Evolutionary conservation across 2,113 vertebrate genomes (phyloP).

Genomic region (Carlito syrichta): DNA sequence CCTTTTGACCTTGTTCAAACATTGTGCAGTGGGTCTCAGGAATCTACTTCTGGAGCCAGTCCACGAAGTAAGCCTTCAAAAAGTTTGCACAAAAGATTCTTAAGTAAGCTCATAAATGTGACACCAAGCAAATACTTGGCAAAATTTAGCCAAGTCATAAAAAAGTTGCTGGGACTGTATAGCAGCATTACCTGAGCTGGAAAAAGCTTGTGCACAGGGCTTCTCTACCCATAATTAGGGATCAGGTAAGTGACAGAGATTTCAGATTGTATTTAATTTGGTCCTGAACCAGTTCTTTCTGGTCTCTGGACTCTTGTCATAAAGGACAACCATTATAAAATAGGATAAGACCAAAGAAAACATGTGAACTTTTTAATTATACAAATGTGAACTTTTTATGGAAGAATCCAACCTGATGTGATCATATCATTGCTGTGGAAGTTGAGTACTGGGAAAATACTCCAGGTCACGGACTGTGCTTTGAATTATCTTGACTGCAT

Average conservation of each 20-base stretch:
- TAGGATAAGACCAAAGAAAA: constrained; percentile 65
- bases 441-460: not conserved
- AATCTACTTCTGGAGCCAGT: constrained; percentile 69
- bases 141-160: constrained; percentile 73
- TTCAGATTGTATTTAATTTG: constrained; percentile 74
- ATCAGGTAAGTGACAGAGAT: constrained; percentile 68
- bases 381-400: constrained; percentile 60
- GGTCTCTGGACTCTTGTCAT: constrained; percentile 62
- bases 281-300: constrained; percentile 60
- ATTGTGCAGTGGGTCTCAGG: constrained; percentile 57
- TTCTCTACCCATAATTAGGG: constrained; percentile 70
- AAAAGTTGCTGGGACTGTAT: constrained; percentile 59
- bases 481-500: not conserved
- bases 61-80: constrained; percentile 69
- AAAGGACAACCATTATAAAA: constrained; percentile 57
- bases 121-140: constrained; percentile 77
- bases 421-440: not conserved
- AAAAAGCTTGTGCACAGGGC: constrained; percentile 31
- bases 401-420: not conserved
- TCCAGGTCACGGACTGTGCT: not conserved
- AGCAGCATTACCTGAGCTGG: constrained; percentile 72
- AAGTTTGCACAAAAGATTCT: constrained; percentile 78
- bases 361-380: constrained; percentile 65
- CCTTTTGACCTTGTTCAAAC: constrained; percentile 74
- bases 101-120: constrained; percentile 81